These are phyloP conservation scores for Stramonita haemastoma DNA, from an alignment of 2,888 invertebrate species.

Conservation along the genomic window DNA sequence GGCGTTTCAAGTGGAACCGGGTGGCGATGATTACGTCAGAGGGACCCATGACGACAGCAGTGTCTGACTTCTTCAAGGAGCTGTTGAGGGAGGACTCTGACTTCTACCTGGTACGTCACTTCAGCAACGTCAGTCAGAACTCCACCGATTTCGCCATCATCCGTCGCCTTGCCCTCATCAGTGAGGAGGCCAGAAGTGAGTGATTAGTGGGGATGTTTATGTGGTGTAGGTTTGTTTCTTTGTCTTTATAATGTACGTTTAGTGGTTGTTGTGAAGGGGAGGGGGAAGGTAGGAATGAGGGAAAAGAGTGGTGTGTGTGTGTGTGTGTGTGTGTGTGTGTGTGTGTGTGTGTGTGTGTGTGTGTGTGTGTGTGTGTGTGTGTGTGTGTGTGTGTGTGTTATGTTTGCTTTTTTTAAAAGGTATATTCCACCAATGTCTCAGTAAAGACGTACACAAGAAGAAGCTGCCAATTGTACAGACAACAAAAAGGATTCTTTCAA, in stretches of 20 bases:
- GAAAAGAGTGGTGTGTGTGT: too few relatives aligned
- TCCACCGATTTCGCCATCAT: slow-evolving; percentile 50
- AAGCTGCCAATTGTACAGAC: too few relatives aligned
- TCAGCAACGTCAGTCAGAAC: slow-evolving; percentile 51
- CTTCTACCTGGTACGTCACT: slow-evolving; percentile 60
- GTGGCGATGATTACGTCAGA: slow-evolving; percentile 49
- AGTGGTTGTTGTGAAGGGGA: too few relatives aligned
- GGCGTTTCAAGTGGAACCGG: slow-evolving; percentile 44
- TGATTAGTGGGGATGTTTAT: not conserved
- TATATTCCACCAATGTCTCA: too few relatives aligned
- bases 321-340: too few relatives aligned
- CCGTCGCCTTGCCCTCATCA: slow-evolving; percentile 56
- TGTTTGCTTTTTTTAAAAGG: not conserved
- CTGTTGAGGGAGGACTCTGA: slow-evolving; percentile 44
- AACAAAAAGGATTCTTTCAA: too few relatives aligned
- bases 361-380: too few relatives aligned
- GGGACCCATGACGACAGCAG: slow-evolving; percentile 37
- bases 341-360: too few relatives aligned
- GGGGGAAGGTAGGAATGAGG: too few relatives aligned
- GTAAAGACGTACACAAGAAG: too few relatives aligned
- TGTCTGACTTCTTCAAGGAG: slow-evolving; percentile 47
- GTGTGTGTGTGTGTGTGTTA: not conserved
- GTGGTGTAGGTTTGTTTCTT: too few relatives aligned
- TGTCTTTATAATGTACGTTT: too few relatives aligned
- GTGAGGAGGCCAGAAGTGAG: slow-evolving; percentile 70